These are phyloP conservation scores for Elysia crispata DNA, from an alignment of 2,888 invertebrate genomes.

Conservation along the genomic window DNA sequence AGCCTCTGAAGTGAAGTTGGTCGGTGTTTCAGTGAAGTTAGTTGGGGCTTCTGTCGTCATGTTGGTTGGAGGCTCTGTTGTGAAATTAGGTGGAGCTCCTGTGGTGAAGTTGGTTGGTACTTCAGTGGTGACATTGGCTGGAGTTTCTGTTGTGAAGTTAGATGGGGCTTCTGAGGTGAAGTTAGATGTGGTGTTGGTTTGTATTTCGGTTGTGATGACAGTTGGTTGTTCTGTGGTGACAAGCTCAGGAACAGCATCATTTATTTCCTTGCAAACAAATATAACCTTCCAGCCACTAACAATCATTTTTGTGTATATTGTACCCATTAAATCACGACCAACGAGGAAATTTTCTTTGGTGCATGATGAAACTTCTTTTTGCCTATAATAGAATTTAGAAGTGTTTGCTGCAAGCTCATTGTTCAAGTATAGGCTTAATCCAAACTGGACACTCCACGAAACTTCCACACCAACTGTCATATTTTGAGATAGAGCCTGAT, in stretches of 20 bases:
- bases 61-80: slow-evolving; percentile 9
- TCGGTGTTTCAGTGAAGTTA: slow-evolving; percentile 20
- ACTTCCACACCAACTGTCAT: slow-evolving; percentile 54
- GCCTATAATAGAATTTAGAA: slow-evolving; percentile 50
- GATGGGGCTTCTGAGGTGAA: slow-evolving; percentile 5
- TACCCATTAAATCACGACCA: slow-evolving; percentile 47
- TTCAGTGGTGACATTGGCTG: slow-evolving; percentile 26
- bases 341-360: slow-evolving; percentile 44
- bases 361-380: neutral
- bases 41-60: too few relatives aligned
- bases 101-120: slow-evolving; percentile 27
- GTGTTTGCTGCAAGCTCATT: slow-evolving; percentile 53
- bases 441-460: slow-evolving; percentile 59
- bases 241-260: slow-evolving; percentile 46
- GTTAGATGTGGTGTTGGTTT: neutral
- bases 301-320: slow-evolving; percentile 51
- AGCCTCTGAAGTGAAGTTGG: slow-evolving; percentile 16
- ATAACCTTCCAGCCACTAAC: slow-evolving; percentile 56
- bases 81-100: slow-evolving; percentile 5
- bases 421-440: slow-evolving; percentile 56
- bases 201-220: slow-evolving; percentile 22
- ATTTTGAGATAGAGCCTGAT: slow-evolving; percentile 42
- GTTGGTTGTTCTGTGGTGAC: slow-evolving; percentile 27
- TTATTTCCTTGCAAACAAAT: slow-evolving; percentile 52
- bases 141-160: slow-evolving; percentile 23